These are phyloP conservation scores for Porites lutea DNA, from an alignment of 64 coral and sea anemone genomes.

Conservation along the genomic window DNA sequence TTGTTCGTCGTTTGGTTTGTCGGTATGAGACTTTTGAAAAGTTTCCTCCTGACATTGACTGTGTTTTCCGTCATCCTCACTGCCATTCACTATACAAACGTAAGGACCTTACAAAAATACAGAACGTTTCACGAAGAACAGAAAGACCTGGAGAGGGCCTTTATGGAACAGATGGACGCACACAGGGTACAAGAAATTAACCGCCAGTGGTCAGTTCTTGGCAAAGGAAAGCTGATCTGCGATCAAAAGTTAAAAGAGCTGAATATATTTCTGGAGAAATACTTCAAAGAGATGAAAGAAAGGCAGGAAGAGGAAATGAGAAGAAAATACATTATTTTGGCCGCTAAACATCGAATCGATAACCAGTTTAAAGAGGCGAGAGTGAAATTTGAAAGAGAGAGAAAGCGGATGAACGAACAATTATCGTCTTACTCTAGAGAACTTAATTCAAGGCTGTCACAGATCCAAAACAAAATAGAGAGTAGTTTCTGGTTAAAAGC, in stretches of 20 bases:
- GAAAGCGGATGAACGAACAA: slow-evolving; percentile 37
- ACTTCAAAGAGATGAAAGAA: slow-evolving; percentile 54
- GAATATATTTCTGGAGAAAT: slow-evolving; percentile 56
- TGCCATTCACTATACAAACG: slow-evolving; percentile 64
- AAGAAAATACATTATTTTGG: slow-evolving; percentile 57
- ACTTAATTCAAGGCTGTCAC: slow-evolving; percentile 71
- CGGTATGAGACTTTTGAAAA: slow-evolving; percentile 74
- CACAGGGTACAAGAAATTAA: slow-evolving; percentile 72
- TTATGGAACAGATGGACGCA: slow-evolving; percentile 67
- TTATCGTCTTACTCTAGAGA: slow-evolving; percentile 47
- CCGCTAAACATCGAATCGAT: slow-evolving; percentile 46
- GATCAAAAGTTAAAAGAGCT: slow-evolving; percentile 66
- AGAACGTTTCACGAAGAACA: slow-evolving; percentile 46
- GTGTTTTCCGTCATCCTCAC: slow-evolving; percentile 70
- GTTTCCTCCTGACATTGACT: slow-evolving; percentile 79
- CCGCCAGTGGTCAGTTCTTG: slow-evolving; percentile 59
- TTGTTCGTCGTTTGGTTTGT: slow-evolving; percentile 88
- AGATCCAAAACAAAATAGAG: slow-evolving; percentile 60
- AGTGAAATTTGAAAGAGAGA: slow-evolving; percentile 43
- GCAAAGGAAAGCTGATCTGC: slow-evolving; percentile 62
- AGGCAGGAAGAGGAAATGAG: slow-evolving; percentile 65
- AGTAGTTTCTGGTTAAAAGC: slow-evolving; percentile 73
- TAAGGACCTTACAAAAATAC: slow-evolving; percentile 61
- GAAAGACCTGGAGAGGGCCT: slow-evolving; percentile 18
- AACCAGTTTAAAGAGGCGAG: slow-evolving; percentile 44